These are phyloP conservation scores for Calypte anna DNA, from an alignment of 2,113 vertebrate genomes.

Conservation along the genomic window DNA sequence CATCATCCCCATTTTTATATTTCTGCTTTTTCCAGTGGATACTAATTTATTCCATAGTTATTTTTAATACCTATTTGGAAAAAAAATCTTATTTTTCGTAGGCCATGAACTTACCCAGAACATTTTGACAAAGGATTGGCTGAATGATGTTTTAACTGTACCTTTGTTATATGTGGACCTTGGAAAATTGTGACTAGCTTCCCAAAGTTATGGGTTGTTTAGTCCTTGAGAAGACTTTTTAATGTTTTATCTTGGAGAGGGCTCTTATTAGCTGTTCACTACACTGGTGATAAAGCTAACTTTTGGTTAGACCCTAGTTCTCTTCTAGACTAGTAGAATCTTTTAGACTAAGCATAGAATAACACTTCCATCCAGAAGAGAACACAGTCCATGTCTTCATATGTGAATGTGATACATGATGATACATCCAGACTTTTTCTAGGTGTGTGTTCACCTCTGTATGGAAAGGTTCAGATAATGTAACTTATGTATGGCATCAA, in stretches of 20 bases:
- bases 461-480: neutral
- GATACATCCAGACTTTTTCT: neutral
- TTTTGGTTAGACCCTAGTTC: neutral
- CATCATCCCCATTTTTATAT: neutral
- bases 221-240: neutral
- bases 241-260: neutral
- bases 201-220: neutral
- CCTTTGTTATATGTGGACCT: neutral
- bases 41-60: neutral
- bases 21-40: neutral
- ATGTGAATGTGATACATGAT: neutral
- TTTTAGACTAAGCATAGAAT: neutral
- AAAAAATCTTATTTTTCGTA: neutral
- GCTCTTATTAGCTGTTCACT: neutral
- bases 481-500: neutral
- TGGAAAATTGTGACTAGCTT: neutral
- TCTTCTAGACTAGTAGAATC: neutral
- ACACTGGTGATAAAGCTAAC: neutral
- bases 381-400: neutral
- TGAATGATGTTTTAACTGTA: neutral
- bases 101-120: neutral
- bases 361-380: neutral
- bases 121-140: neutral
- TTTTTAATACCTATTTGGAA: neutral
- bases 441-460: rapidly evolving